Base-by-base conservation (phyloP, 1,140 invertebrate species). In the Octopus bimaculoides region DNA sequence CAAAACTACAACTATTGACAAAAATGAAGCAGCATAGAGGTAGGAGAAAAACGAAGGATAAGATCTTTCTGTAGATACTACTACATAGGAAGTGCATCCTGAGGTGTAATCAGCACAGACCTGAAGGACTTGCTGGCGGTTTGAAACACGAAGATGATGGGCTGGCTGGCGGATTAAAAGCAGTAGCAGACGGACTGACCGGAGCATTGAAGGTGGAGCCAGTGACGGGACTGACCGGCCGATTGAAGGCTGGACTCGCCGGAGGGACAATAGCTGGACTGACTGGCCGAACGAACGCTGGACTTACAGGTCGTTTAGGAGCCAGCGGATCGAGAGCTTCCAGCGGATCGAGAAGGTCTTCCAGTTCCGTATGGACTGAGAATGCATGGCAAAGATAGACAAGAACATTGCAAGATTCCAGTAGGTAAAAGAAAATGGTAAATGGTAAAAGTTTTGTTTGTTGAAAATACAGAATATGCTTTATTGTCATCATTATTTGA, bases 331-430 rank as follows among this genome's bases (percentile, higher is more conserved):
- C 66, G 17, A 78, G 54, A 4, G 77, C 20, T 20, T 78, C 79
- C n/a, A 77, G 75, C 55, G 52, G 56, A 80, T 71, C 75, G 14
- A 77, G 66, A 71, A 61, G 79, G 69, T 61, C 75, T 17, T 52
- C 79, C 75, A 77, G 54, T 53, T 74, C 73, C n/a, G 74, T 54
- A 20, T 26, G 71, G 75, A 73, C 66, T 75, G 74, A 75, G 74
- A 7, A 52, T 55, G 77, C 75, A 80, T 78, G 77, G 52, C 55
- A 81, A 54, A 81, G 78, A 81, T 53, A 81, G 73, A 76, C 52
- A 71, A 41, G 26, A 14, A 71, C 9, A 71, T 71, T 71, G 66
- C 66, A 71, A 41, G 26, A 71, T 71, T 71, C 66, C 17, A 71
- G 26, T n/a, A 71, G 66, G 14, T 20, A 0, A 71, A 71, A 17